Conservation (phyloP, 2,797 vertebrate species). For the Ctenopoma kingsleyae region DNA sequence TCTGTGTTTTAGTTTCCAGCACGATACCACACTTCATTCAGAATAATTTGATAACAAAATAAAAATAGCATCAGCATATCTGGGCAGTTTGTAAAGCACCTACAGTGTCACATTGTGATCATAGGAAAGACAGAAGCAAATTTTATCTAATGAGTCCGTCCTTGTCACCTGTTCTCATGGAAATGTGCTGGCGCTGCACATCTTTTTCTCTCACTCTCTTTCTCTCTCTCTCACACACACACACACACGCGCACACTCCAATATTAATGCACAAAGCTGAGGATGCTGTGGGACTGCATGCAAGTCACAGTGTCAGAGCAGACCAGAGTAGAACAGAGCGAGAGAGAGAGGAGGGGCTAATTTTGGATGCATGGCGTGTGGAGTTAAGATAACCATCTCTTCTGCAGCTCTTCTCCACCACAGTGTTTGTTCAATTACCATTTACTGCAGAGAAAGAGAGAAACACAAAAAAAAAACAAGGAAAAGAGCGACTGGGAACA, state of each 20-base stretch:
- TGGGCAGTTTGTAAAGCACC: not conserved
- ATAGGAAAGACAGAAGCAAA: slow-evolving; percentile 2
- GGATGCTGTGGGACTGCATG: slow-evolving; percentile 40
- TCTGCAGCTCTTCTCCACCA: slow-evolving; percentile 77
- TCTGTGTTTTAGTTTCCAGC: not conserved
- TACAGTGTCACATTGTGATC: not conserved
- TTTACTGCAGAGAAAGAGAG: slow-evolving; percentile 81
- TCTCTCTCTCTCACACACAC: slow-evolving; percentile 7
- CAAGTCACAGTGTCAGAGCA: slow-evolving; percentile 58
- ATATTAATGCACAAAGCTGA: slow-evolving; percentile 45
- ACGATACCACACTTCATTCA: not conserved
- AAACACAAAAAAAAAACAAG: slow-evolving; percentile 29
- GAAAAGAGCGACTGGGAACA: slow-evolving; percentile 18
- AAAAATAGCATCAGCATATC: not conserved
- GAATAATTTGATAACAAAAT: not conserved
- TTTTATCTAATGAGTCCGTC: slow-evolving; percentile 21
- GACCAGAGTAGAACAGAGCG: slow-evolving; percentile 26
- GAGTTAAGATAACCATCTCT: slow-evolving; percentile 83
- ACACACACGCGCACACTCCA: slow-evolving; percentile 37
- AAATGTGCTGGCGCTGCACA: slow-evolving; percentile 57
- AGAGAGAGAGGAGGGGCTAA: slow-evolving; percentile 34
- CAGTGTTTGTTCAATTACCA: slow-evolving; percentile 83
- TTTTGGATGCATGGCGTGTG: slow-evolving; percentile 80
- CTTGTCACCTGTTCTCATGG: slow-evolving; percentile 46
- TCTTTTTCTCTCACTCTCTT: slow-evolving; percentile 12